Base-by-base conservation (phyloP, 2,797 vertebrate species). In the Channallabes apus region DNA sequence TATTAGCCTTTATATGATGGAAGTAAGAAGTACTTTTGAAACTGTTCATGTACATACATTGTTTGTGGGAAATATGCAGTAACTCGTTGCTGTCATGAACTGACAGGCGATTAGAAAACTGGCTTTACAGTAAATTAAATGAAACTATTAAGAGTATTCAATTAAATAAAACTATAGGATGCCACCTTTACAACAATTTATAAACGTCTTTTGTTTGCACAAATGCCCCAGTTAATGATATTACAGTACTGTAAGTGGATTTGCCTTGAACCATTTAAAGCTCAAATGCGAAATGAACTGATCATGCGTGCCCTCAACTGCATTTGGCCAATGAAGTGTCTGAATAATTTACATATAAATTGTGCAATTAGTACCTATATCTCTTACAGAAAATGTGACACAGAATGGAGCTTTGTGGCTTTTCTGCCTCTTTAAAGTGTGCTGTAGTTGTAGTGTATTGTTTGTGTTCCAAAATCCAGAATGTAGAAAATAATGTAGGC, bases 401-500 rank as follows among this genome's bases (percentile, higher is more conserved):
- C 0, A 35, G 51, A n/a, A 62, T 64, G 15, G 14, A 17, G 22
- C 32, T 1, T 11, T 27, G 32, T 14, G 11, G 12, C 32, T 61
- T 59, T 17, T 56, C 46, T 35, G n/a, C 68, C n/a, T 27, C 54
- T 56, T 71, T 58, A 35, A 29, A 80, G 46, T 6, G 22, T 38
- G 41, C 2, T 11, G 12, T 51, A 56, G 54, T 84, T 80, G 75
- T 35, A 35, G 35, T 68, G 65, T 58, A 38, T 81, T 51, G 41
- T 71, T 82, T 82, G 82, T 73, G 76, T 35, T 38, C 72, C 35
- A 76, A 86, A 24, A 38, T 84, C 81, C 59, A 82, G 41, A 82
- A 86, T 80, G 79, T 71, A 84, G 77, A 89, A 84, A 85, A 84
- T 83, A 86, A 38, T 65, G 78, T 75, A 77, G 83, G 85, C 78